phyloP scores from a whole-genome alignment of 1,140 invertebrate species.

The Achroia grisella region DNA sequence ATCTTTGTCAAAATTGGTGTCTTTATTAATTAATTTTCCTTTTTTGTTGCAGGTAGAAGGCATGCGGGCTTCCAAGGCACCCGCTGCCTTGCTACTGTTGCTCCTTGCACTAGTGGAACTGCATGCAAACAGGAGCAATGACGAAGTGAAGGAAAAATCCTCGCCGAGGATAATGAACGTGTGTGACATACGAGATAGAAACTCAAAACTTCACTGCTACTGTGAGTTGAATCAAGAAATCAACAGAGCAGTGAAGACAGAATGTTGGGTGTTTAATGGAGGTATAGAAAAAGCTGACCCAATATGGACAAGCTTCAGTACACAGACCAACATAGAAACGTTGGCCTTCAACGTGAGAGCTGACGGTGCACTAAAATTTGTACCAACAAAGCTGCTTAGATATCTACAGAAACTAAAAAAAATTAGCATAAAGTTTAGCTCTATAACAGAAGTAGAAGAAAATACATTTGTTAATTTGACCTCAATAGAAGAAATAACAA shows the following conservation, averaged over 20 bases:
- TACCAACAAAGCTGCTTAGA: constrained; percentile 79
- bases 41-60: constrained; percentile 58
- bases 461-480: constrained; percentile 82
- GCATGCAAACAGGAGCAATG: constrained; percentile 56
- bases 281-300: constrained; percentile 77
- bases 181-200: constrained; percentile 64
- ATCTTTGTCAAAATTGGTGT: no score
- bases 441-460: constrained; percentile 78
- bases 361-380: constrained; percentile 77
- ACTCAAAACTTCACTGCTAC: constrained; percentile 69
- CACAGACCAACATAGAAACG: constrained; percentile 79
- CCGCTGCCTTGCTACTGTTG: constrained; percentile 66
- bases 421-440: constrained; percentile 81
- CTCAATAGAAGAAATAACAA: constrained; percentile 78
- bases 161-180: constrained; percentile 49
- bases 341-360: constrained; percentile 80
- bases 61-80: constrained; percentile 63
- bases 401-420: constrained; percentile 78
- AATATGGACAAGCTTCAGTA: constrained; percentile 81
- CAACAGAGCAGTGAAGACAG: constrained; percentile 66
- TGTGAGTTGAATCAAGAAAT: constrained; percentile 59
- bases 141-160: constrained; percentile 59
- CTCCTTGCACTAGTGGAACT: constrained; percentile 61
- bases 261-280: constrained; percentile 80
- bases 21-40: constrained; percentile 8